These are phyloP conservation scores for Rhynchotus rufescens DNA, from an alignment of 2,797 vertebrate species.

Conservation along the genomic window DNA sequence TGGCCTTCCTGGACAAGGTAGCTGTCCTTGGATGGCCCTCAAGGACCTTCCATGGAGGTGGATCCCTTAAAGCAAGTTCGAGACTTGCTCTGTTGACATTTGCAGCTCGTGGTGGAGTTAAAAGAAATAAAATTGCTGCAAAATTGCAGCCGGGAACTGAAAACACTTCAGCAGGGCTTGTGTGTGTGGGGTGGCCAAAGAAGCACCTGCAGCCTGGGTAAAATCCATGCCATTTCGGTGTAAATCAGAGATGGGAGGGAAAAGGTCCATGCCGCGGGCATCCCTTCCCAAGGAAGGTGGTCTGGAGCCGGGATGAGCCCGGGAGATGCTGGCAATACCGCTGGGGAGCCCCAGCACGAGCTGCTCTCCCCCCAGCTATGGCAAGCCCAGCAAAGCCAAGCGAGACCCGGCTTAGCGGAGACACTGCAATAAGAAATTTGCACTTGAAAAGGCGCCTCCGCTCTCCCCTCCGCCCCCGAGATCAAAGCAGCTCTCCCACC, in stretches of 20 bases:
- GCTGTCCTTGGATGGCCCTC: not conserved
- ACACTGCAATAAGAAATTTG: constrained; percentile 53
- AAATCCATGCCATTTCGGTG: not conserved
- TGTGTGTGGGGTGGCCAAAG: accelerated
- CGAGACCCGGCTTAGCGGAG: constrained; percentile 5
- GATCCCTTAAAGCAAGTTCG: not conserved
- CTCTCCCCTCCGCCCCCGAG: constrained; percentile 44
- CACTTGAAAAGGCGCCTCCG: constrained; percentile 63
- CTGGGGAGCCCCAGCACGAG: not conserved
- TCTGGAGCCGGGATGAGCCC: not conserved
- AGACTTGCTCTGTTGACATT: not conserved
- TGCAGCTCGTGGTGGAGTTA: not conserved
- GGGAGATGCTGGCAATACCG: not conserved
- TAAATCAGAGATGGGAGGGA: not conserved
- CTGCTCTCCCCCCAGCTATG: not conserved
- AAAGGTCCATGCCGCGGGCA: accelerated
- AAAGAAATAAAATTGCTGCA: not conserved
- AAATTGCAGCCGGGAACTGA: not conserved
- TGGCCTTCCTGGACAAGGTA: not conserved
- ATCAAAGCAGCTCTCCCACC: constrained; percentile 65
- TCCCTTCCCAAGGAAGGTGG: not conserved
- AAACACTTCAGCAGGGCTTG: accelerated
- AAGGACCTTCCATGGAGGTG: not conserved
- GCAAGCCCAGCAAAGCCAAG: not conserved
- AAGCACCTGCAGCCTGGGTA: not conserved